Conservation (phyloP, 2,113 vertebrate genomes). For the Phylloscopus trochilus region DNA sequence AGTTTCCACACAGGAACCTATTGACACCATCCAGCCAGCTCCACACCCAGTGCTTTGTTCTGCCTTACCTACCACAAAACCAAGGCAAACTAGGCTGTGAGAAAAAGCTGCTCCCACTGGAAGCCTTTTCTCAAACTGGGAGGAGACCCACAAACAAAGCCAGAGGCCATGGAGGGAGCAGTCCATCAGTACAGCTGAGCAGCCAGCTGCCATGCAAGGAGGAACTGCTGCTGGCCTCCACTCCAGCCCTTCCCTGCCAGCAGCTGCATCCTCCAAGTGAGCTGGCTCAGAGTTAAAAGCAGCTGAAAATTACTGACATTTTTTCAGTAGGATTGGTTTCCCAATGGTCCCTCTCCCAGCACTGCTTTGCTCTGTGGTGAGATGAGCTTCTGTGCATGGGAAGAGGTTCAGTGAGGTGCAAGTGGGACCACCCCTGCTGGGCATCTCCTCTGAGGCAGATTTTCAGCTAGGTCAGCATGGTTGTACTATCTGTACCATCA, state of each 20-base stretch:
- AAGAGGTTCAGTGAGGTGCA: not conserved
- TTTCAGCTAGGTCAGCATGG: not conserved
- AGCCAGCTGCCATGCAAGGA: not conserved
- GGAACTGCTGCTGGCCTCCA: not conserved
- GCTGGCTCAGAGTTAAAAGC: not conserved
- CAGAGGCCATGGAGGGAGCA: not conserved
- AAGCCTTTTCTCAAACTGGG: not conserved
- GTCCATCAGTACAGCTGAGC: not conserved
- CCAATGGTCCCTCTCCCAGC: fast-evolving
- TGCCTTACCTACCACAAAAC: not conserved
- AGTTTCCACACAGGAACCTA: not conserved
- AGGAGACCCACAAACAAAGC: not conserved
- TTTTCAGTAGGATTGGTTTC: conserved; percentile 1
- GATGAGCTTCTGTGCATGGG: not conserved
- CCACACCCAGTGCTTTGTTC: not conserved
- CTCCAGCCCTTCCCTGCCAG: not conserved
- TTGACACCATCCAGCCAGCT: not conserved
- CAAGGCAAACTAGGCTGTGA: not conserved
- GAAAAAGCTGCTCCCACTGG: not conserved
- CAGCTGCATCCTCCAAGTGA: not conserved
- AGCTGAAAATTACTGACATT: not conserved
- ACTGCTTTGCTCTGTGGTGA: not conserved
- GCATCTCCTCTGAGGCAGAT: not conserved
- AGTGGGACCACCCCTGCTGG: not conserved
- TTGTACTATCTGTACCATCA: not conserved